Evolutionary conservation across 2,113 vertebrate genomes (phyloP).

Genomic region (Poeciliopsis turrubarensis): DNA sequence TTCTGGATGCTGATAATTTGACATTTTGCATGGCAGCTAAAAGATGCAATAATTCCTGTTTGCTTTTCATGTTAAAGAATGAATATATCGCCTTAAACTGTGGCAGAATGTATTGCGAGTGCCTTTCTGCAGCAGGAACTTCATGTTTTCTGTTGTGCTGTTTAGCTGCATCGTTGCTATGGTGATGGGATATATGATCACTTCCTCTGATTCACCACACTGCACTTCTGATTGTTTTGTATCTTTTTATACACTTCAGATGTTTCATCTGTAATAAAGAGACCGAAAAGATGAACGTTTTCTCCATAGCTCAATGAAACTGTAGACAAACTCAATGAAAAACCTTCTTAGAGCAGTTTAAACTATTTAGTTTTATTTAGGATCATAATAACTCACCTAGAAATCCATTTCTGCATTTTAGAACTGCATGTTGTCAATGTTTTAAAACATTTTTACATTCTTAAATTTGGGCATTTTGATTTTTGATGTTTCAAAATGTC

Average conservation of each 20-base stretch:
- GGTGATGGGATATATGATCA: constrained; percentile 19
- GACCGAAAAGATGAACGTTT: neutral
- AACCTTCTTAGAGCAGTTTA: no score
- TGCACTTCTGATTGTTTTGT: constrained; percentile 24
- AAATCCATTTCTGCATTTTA: no score
- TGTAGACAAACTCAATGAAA: neutral
- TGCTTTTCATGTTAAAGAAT: neutral
- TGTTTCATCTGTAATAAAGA: constrained; percentile 53
- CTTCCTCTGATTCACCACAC: neutral
- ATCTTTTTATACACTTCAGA: constrained; percentile 37
- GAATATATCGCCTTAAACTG: neutral
- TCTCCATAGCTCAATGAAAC: neutral
- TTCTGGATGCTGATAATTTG: neutral
- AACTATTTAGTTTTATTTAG: no score
- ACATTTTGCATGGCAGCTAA: constrained; percentile 3
- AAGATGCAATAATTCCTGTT: neutral
- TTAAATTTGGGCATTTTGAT: no score
- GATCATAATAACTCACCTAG: no score
- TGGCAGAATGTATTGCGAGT: neutral
- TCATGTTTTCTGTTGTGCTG: neutral
- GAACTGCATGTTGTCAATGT: no score
- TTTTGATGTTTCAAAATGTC: neutral
- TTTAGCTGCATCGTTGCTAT: neutral
- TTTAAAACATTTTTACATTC: no score
- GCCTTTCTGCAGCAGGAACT: neutral